Percentiles rank a stretch among this genome's conserved stretches.
phyloP scores from a whole-genome alignment of 2,113 vertebrate species.

The Triplophysa siluroides region DNA sequence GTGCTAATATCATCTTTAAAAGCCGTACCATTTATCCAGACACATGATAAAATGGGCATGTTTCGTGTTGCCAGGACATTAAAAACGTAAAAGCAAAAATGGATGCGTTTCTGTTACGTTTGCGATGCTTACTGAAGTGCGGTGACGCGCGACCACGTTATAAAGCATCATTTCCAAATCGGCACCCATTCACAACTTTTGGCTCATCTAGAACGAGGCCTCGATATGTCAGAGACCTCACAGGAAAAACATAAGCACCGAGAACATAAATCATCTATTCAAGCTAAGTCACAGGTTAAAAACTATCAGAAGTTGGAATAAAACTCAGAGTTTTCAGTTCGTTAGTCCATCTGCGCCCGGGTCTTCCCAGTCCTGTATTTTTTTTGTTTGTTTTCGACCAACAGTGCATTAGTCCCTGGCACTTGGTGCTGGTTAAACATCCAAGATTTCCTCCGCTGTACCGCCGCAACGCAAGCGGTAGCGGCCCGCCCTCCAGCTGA shows the following conservation, averaged over 20 bases:
- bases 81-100: constrained; percentile 2
- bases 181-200: neutral
- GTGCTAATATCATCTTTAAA: neutral
- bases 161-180: neutral
- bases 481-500: constrained; percentile 97
- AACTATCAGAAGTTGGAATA: constrained; percentile 42
- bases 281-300: constrained; percentile 37
- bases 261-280: constrained; percentile 51
- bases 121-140: neutral
- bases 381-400: neutral
- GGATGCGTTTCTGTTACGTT: neutral
- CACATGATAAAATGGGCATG: constrained; percentile 5
- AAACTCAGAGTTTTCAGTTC: constrained; percentile 13
- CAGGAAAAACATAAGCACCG: constrained; percentile 45
- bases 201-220: constrained; percentile 39
- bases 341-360: neutral
- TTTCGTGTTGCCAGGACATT: neutral
- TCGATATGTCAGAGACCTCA: neutral
- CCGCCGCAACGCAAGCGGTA: constrained; percentile 95
- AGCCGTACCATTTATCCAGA: neutral
- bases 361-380: constrained; percentile 10
- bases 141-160: neutral
- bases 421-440: constrained; percentile 77
- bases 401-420: constrained; percentile 31
- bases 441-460: constrained; percentile 95